Evolutionary conservation across 53 echinoderm and acorn worm genomes (phyloP).

Genomic region (Crossaster papposus): DNA sequence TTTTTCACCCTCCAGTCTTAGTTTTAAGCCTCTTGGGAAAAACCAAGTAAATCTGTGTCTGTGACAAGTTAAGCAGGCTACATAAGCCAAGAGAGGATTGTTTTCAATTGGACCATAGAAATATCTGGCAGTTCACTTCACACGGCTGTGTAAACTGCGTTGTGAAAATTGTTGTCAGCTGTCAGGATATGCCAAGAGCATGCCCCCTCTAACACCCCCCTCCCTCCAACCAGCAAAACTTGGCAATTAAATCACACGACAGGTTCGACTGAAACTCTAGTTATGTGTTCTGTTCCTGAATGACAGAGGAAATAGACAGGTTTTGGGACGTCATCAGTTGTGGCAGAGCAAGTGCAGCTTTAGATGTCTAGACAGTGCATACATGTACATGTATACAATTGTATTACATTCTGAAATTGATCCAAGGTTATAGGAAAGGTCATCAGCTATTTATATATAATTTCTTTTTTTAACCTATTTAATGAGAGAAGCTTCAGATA

Average conservation of each 20-base stretch:
- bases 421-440: too few relatives aligned
- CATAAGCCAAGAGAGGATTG: constrained; percentile 21
- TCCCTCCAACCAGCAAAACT: background rate
- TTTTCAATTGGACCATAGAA: constrained; percentile 17
- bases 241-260: background rate
- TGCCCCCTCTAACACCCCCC: background rate
- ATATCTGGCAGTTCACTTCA: constrained; percentile 34
- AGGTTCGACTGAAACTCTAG: background rate
- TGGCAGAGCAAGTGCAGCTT: too few relatives aligned
- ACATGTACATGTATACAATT: too few relatives aligned
- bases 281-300: too few relatives aligned
- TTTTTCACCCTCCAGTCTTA: background rate
- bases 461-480: too few relatives aligned
- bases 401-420: too few relatives aligned
- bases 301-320: too few relatives aligned
- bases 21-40: background rate
- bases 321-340: too few relatives aligned
- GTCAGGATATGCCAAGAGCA: background rate
- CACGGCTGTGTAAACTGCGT: constrained; percentile 37
- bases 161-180: constrained; percentile 43
- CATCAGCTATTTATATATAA: too few relatives aligned
- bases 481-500: too few relatives aligned
- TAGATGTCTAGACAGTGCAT: too few relatives aligned
- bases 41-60: background rate
- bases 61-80: constrained; percentile 39